Base-by-base conservation (phyloP, 2,113 vertebrate genomes). In the Oreotrochilus melanogaster region DNA sequence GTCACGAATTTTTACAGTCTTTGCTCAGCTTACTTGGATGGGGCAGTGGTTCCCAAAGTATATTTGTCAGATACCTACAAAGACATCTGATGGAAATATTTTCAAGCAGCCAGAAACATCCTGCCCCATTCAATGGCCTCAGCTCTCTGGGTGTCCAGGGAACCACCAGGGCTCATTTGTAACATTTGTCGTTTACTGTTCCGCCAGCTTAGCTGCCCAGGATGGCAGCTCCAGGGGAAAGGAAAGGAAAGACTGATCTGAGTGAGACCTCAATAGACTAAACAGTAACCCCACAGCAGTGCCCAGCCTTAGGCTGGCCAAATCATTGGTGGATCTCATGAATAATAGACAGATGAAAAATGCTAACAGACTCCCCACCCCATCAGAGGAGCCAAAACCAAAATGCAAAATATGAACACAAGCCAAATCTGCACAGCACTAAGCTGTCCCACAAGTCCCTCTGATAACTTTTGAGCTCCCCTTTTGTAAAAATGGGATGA, bases 231-330 rank as follows among this genome's bases (percentile, higher is more conserved):
- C 33, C 71, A 42, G 43, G 11, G 28, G 54, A 71, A 90, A 69
- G 73, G 86, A 57, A 95, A 84, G 88, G 85, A 64, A 78, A 86
- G 78, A 62, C 33, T 1, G 93, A 92, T 90, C 95, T 31, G 21
- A 94, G 88, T 42, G 82, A 27, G 16, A 74, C 79, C 70, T 96
- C 62, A 18, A 42, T 27, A 97, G 92, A 97, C 95, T 94, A 96
- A 97, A 96, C 93, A 97, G 70, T 84, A 90, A 23, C 57, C 86
- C 43, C 23, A 2, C 43, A 37, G 84, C 78, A 35, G 45, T 48
- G 85, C 82, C 74, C 86, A 67, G 85, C 90, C 61, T 70, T 10
- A 37, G 81, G 27, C 23, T 78, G 73, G 73, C 66, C 17, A 4
- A 85, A 69, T 22, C 43, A 13, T 31, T 83, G 89, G 85, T 33